Evolutionary conservation across 2,888 invertebrate genomes (phyloP), one percentile per base, ranked within the genome.

Genomic region (Harpalus rufipes): DNA sequence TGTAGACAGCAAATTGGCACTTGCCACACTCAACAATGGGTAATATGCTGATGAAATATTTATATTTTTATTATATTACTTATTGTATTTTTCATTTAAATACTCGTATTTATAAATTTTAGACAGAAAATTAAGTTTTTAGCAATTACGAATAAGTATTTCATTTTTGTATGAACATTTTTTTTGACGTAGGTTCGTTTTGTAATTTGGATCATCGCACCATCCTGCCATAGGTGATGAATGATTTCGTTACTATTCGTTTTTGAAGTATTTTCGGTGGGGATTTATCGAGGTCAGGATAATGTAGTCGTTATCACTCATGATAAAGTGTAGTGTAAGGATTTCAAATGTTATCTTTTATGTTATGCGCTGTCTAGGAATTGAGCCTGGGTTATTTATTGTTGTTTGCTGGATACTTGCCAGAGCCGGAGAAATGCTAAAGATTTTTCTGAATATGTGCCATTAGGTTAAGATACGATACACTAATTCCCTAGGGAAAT

Each of bases 301-400:
- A 74, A 74, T 74, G 72, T 16, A 74, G 72, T 41, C 44, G 44
- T 74, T 74, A 74, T 74, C 72, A 44, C 14, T 16, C 14, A 16
- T 44, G 72, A 74, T 74, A 74, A 74, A 74, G 72, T 44, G 44
- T 74, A 74, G 44, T 10, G 44, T 74, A 74, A 74, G 72, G 72
- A 74, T 18, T 74, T 74, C 44, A 44, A 74, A 74, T 74, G 72
- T 74, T 74, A 74, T 74, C 72, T 74, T 74, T 44, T 74, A 74
- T 74, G 72, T 74, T 44, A 74, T 74, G 68, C 39, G 68, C 68
- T 72, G 72, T 74, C 72, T 14, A 74, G 44, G 72, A 74, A 74
- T 74, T 74, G 72, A 74, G 72, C 16, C 41, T 1, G 44, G 41
- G 18, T 74, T 44, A 74, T 74, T 41, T 74, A 74, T 74, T 41